Percentiles rank a stretch among this genome's conserved stretches.
phyloP scores from a whole-genome alignment of 2,113 vertebrate genomes.

The Rhagologus leucostigma region DNA sequence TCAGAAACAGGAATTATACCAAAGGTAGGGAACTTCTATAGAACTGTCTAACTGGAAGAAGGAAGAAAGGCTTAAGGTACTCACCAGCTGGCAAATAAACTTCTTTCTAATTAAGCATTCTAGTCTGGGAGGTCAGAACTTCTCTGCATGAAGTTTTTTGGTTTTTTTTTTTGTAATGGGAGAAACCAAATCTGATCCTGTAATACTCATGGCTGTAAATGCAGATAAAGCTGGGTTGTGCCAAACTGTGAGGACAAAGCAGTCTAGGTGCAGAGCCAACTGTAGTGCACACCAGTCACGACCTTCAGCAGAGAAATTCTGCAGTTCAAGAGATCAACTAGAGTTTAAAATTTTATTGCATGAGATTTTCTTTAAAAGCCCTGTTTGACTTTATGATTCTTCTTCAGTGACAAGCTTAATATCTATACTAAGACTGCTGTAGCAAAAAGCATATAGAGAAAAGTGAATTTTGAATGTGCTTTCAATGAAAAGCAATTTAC shows the following conservation, averaged over 20 bases:
- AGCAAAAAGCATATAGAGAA: slow-evolving; percentile 16
- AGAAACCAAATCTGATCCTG: neutral
- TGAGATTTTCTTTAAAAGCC: slow-evolving; percentile 26
- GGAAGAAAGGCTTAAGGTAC: neutral
- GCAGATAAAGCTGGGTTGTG: neutral
- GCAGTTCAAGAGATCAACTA: slow-evolving; percentile 9
- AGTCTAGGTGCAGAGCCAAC: neutral
- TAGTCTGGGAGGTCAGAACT: neutral
- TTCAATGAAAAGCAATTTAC: slow-evolving; percentile 48
- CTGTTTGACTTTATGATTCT: neutral
- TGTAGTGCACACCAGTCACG: neutral
- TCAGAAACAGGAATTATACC: neutral
- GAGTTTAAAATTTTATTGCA: slow-evolving; percentile 36
- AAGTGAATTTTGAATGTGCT: slow-evolving; percentile 25
- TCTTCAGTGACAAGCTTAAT: slow-evolving; percentile 12
- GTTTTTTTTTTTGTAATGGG: neutral
- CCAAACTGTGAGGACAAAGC: neutral
- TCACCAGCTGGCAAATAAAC: neutral
- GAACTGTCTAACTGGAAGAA: neutral
- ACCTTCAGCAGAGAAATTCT: neutral
- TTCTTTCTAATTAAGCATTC: neutral
- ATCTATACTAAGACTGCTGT: neutral
- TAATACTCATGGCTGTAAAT: neutral
- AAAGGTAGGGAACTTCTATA: neutral
- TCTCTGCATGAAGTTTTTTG: neutral